Evolutionary conservation across 2,113 vertebrate genomes (phyloP).

Genomic region (Pterocles gutturalis): DNA sequence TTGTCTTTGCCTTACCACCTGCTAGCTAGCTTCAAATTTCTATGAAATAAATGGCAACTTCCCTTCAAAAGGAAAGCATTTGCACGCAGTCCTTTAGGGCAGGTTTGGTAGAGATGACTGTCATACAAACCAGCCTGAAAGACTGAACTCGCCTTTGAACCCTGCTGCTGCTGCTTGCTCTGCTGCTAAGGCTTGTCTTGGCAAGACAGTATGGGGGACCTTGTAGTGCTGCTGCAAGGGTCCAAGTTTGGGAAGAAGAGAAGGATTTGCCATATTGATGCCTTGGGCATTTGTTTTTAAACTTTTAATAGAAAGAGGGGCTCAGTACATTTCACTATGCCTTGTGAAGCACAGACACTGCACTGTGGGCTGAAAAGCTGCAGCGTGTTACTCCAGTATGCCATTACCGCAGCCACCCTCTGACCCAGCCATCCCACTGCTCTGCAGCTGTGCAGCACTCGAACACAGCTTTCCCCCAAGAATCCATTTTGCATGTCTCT

Average conservation of each 20-base stretch:
- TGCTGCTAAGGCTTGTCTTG: background rate
- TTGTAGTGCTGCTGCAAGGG: background rate
- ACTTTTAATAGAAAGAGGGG: background rate
- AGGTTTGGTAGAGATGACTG: background rate
- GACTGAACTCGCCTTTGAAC: background rate
- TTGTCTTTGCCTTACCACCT: background rate
- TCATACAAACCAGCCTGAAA: background rate
- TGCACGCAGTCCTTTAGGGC: background rate
- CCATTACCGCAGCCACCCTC: background rate
- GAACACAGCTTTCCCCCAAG: fast-evolving
- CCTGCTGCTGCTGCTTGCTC: background rate
- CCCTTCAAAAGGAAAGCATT: background rate
- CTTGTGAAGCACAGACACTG: background rate
- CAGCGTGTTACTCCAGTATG: fast-evolving
- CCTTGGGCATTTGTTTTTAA: background rate
- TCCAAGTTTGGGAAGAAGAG: background rate
- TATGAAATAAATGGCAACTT: background rate
- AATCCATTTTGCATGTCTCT: background rate
- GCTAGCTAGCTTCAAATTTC: background rate
- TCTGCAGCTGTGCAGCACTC: background rate
- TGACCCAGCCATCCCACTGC: background rate
- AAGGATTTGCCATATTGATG: background rate
- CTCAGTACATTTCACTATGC: background rate
- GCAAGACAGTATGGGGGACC: background rate
- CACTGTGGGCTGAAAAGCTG: background rate